Base-by-base conservation (phyloP, 2,888 invertebrate species). In the Pyrrhia umbra region DNA sequence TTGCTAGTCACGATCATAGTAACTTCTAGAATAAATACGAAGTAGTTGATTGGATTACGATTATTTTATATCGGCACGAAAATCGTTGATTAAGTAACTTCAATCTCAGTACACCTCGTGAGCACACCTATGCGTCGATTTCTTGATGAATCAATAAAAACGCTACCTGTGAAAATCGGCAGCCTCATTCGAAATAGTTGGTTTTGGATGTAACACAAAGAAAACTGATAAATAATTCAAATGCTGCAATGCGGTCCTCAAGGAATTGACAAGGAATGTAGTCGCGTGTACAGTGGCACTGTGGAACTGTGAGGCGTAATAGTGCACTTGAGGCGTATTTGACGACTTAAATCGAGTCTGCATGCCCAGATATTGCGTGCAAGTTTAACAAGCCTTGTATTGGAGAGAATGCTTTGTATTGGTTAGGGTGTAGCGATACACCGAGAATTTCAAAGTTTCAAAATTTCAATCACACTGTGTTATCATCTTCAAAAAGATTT, bases 171-270 rank as follows among this genome's bases (percentile, higher is more conserved):
- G 81, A 81, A 82, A 83, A 81, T 82, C 75, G 73, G 75, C 73
- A 82, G 72, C 81, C 79, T 82, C 70, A 42, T 61, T 68, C 57
- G 78, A 85, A 87, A 88, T 86, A 81, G 86, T 84, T 83, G 84
- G 80, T 86, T 90, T 90, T 86, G 86, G 69, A 73, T 78, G 73
- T 75, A 77, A 75, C 88, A 89, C 88, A 91, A 90, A 90, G 89
- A 87, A 85, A 83, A 84, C 88, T 90, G 85, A 92, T 93, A 92
- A 92, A 93, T 93, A 93, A 93, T 91, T 92, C 90, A 93, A 90
- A 88, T 85, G 87, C 90, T 92, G 93, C 92, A 92, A 88, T 93
- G 92, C 92, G 90, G 92, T 87, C 89, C 85, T 89, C 80, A 82
- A 86, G 88, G 88, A 86, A 88, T 89, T 86, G 89, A 89, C 88